Evolutionary conservation across 1,140 invertebrate genomes (phyloP).

Genomic region (Eriocheir sinensis): DNA sequence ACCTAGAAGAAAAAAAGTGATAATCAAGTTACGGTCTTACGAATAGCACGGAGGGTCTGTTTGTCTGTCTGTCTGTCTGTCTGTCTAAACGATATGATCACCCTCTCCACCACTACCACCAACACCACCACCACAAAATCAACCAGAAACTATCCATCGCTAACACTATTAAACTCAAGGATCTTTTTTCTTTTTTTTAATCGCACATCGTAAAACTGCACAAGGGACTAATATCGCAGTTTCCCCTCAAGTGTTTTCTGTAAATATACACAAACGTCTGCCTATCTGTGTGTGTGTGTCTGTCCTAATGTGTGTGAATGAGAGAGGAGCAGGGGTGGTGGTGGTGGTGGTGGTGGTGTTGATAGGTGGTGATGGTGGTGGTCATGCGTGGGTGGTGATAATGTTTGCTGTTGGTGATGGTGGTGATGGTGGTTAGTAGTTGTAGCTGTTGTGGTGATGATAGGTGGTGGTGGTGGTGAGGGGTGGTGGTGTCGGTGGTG

Average conservation of each 20-base stretch:
- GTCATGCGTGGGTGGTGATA: neutral
- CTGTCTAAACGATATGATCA: neutral
- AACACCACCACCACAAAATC: neutral
- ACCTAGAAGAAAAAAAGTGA: too few species aligned
- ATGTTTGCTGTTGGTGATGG: neutral
- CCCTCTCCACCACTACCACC: neutral
- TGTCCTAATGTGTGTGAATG: neutral
- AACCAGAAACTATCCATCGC: neutral
- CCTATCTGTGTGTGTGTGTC: neutral
- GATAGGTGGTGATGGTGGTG: neutral
- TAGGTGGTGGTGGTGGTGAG: neutral
- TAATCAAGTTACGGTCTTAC: too few species aligned
- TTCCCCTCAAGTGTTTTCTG: neutral
- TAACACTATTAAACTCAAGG: neutral
- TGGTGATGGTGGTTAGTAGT: neutral
- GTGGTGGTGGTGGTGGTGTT: too few species aligned
- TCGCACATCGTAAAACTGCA: neutral
- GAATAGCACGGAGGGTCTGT: neutral
- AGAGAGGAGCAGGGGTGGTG: neutral
- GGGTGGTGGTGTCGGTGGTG: neutral
- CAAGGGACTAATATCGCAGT: neutral
- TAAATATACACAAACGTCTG: neutral
- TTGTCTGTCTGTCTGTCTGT: too few species aligned
- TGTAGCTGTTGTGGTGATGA: neutral
- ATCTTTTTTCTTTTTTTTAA: too few species aligned